phyloP scores from a whole-genome alignment of 2,797 vertebrate genomes.

The Megalops cyprinoides region DNA sequence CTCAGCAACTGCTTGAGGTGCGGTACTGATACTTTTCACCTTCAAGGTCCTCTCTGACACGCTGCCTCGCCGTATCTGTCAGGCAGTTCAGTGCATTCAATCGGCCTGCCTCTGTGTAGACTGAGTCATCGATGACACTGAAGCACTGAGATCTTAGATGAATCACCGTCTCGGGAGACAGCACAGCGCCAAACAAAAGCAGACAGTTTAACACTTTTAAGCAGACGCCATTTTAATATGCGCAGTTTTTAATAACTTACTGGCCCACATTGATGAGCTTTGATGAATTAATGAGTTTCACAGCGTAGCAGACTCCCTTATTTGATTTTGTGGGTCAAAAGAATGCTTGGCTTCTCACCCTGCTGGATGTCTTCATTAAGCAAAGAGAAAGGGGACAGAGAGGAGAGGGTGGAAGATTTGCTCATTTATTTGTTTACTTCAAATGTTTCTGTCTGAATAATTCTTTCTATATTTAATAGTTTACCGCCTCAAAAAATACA shows the following conservation, averaged over 20 bases:
- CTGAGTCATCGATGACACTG: neutral
- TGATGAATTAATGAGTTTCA: neutral
- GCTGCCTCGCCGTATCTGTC: neutral
- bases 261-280: neutral
- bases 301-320: neutral
- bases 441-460: neutral
- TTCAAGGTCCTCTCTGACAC: neutral
- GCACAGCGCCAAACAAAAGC: neutral
- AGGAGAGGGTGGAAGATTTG: neutral
- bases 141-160: neutral
- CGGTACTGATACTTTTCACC: neutral
- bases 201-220: neutral
- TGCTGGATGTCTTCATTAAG: neutral
- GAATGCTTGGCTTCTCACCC: neutral
- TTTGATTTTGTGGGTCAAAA: neutral
- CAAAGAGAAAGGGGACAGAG: neutral
- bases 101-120: neutral
- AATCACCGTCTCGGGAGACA: conserved; percentile 2
- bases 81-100: neutral
- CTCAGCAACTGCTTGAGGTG: neutral
- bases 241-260: neutral
- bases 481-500: too few relatives aligned
- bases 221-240: neutral
- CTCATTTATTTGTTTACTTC: neutral
- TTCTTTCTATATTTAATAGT: neutral